These are phyloP conservation scores for Hycleus cichorii DNA, from an alignment of 1,140 invertebrate genomes.

Conservation along the genomic window DNA sequence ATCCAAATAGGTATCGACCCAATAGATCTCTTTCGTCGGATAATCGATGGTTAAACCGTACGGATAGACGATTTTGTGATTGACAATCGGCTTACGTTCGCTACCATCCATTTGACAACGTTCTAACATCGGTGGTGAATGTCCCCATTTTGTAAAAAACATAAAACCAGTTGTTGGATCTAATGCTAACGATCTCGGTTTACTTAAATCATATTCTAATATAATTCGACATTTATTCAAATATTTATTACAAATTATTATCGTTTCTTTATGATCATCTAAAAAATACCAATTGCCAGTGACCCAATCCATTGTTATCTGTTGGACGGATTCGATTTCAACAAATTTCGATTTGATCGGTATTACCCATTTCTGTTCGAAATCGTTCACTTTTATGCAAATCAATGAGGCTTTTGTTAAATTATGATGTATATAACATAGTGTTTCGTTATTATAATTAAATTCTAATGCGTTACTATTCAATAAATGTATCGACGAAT, in stretches of 20 bases:
- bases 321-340: slow-evolving; percentile 52
- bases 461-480: slow-evolving; percentile 48
- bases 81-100: slow-evolving; percentile 48
- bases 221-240: slow-evolving; percentile 58
- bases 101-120: slow-evolving; percentile 55
- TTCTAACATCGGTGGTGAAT: slow-evolving; percentile 53
- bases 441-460: slow-evolving; percentile 50
- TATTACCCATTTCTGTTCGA: slow-evolving; percentile 49
- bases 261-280: slow-evolving; percentile 63
- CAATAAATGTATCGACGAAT: slow-evolving; percentile 38
- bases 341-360: slow-evolving; percentile 50
- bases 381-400: slow-evolving; percentile 55
- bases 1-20: slow-evolving; percentile 71
- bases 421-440: slow-evolving; percentile 63
- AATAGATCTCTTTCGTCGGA: slow-evolving; percentile 66
- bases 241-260: slow-evolving; percentile 61
- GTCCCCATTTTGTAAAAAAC: slow-evolving; percentile 72
- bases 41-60: slow-evolving; percentile 64
- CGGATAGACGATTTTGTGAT: slow-evolving; percentile 61
- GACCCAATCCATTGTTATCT: slow-evolving; percentile 79
- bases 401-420: slow-evolving; percentile 45
- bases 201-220: slow-evolving; percentile 61
- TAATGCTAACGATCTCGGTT: slow-evolving; percentile 69
- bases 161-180: slow-evolving; percentile 72
- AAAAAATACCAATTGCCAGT: slow-evolving; percentile 79